phyloP scores from a whole-genome alignment of 2,797 vertebrate species.

The Trachurus trachurus region DNA sequence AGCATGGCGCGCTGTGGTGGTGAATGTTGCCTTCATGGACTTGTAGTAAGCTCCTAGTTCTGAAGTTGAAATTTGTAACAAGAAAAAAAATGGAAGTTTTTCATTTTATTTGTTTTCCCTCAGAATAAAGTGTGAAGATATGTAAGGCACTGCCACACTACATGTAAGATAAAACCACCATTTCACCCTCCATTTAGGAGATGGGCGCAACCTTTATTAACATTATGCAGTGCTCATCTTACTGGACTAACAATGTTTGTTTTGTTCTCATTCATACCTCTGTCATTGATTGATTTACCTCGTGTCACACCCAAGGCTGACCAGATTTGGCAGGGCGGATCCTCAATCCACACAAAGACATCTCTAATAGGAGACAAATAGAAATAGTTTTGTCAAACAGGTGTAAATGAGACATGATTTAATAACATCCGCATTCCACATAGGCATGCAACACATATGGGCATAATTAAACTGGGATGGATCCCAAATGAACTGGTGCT shows the following conservation, averaged over 20 bases:
- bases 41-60: slow-evolving; percentile 1
- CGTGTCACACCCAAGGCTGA: background rate
- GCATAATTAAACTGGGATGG: background rate
- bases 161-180: background rate
- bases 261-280: background rate
- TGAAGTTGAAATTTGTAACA: background rate
- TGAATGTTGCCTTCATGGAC: slow-evolving; percentile 72
- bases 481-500: background rate
- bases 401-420: background rate
- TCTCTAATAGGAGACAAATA: background rate
- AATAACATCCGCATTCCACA: background rate
- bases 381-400: slow-evolving; percentile 1
- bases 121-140: background rate
- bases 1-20: slow-evolving; percentile 72
- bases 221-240: background rate
- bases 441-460: background rate
- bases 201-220: background rate
- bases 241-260: background rate
- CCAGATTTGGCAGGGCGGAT: background rate
- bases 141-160: background rate
- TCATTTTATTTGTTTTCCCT: background rate
- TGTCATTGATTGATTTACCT: background rate
- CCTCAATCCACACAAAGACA: background rate
- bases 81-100: background rate
- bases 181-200: background rate